Evolutionary conservation across 2,888 invertebrate species (phyloP), one percentile per base, ranked within the genome.

Genomic region (Drosophila bunnanda): DNA sequence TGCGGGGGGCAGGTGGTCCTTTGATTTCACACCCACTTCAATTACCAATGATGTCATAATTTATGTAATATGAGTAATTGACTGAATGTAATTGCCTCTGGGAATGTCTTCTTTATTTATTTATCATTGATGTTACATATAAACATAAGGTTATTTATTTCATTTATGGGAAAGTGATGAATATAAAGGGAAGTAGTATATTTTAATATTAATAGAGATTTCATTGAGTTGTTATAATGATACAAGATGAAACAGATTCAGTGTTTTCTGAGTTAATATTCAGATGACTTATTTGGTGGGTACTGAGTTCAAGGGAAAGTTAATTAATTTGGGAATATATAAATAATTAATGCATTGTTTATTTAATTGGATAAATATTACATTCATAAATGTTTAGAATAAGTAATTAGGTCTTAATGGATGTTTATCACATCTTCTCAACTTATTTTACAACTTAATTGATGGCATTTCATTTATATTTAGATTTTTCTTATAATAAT

Each of bases 21-120:
- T 66, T 65, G 61, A 61, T 69, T 66, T 61, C 61, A 43, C 44
- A 44, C 59, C 55, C 50, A 64, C 38, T 39, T 32, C 34, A 39
- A 52, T 41, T 38, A 46, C 55, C 39, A 44, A 48, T 70, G 72
- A 76, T 59, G 67, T 67, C 79, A 76, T 78, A 61, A 65, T 43
- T 65, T 34, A 50, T 64, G 62, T 36, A 65, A 38, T 43, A 44
- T 17, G 50, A 28, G 54, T 84, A 82, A 77, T 84, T 78, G 82
- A 50, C 65, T 43, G 39, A 43, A 36, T 38, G 30, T 59, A 34
- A 54, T 58, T 54, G 68, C 30, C 39, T 39, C 7, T 6, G 32
- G 17, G 10, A 17, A 10, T 17, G 25, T 25, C 5, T n/a, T 34
- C 3, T n/a, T 13, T 39, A 39, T 13, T 20, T 53, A 15, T 22